Base-by-base conservation (phyloP, 2,113 vertebrate species). In the Tachycineta bicolor region DNA sequence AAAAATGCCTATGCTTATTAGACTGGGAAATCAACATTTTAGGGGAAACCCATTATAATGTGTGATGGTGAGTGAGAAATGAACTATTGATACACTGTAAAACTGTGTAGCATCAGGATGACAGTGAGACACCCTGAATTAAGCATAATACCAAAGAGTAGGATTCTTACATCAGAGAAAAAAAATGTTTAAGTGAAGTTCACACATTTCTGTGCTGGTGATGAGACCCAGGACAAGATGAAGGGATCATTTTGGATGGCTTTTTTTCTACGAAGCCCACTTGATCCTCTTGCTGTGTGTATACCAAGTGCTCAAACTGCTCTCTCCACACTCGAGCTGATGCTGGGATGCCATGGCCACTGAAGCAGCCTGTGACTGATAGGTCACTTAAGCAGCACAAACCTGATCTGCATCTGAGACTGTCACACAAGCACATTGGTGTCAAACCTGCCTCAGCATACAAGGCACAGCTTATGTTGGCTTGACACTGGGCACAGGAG, bases 201-300 rank as follows among this genome's bases (percentile, higher is more conserved):
- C 33, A 47, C 2, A 2, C 19, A 53, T 81, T 91, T 71, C 59
- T 83, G 13, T 49, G 64, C n/a, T 53, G 25, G 28, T n/a, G 68
- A 2, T 31, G 69, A 49, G 8, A 90, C 7, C 14, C 29, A 67
- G 55, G 24, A 60, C 24, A 65, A 64, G 41, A 60, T 6, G 14
- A 85, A 90, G 29, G 29, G 17, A 80, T 60, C 11, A 37, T 19
- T 49, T 24, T 6, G 17, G 37, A n/a, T 55, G 25, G 31, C 0
- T 5, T 58, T 62, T 34, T 59, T 4, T 0, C 6, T 29, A 41
- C 0, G 0, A 87, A 60, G 39, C 39, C 41, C 73, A 70, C 37
- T 29, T 53, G 37, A 53, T 46, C 14, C 12, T 87, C 8, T 5
- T 23, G 14, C 26, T 37, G 7, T 69, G 26, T 31, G 14, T 26